Evolutionary conservation across 2,888 invertebrate species (phyloP), one percentile per base, ranked within the genome.

Genomic region (Caenorhabditis sp.): DNA sequence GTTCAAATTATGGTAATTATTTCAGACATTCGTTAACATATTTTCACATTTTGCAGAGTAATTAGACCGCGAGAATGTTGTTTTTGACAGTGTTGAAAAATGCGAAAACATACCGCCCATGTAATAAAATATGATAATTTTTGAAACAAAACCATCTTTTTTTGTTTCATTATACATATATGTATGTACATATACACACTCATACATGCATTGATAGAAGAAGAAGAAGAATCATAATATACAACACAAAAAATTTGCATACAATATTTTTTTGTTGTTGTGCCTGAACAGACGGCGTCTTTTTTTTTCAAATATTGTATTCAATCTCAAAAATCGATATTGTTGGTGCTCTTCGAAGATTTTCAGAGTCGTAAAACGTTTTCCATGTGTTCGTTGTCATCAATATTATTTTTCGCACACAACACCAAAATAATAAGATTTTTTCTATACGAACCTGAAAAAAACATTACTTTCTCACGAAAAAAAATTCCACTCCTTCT

Each of bases 101-200:
- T n/a, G n/a, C n/a, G n/a, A n/a, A 4, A 31, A 31, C 31, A 10
- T 4, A 6, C 31, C 31, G 31, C 31, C 31, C 31, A 31, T 31
- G 10, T 31, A 69, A 64, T 69, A 63, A 64, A 69, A 64, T 43
- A 43, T 43, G 43, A 43, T 43, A 43, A 43, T 43, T 43, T 43
- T 43, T 43, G 43, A 43, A 10, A 43, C 43, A 43, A 43, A 36
- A 43, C 12, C 14, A 43, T 43, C 14, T 43, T 17, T 43, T 17
- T 36, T 12, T 36, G 5, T 12, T 36, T 36, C 12, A 8, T 36
- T 36, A 8, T 36, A 36, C 36, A 36, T 36, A 36, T 36, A 36
- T 36, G 36, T 36, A 36, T 36, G 12, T 36, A 8, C 2, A 43
- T 43, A 43, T 14, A 31, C 31, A 31, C 31, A 31, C 31, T 31